Evolutionary conservation across 2,888 invertebrate species (phyloP), one percentile per base, ranked within the genome.

Genomic region (Silvanus unidentatus): DNA sequence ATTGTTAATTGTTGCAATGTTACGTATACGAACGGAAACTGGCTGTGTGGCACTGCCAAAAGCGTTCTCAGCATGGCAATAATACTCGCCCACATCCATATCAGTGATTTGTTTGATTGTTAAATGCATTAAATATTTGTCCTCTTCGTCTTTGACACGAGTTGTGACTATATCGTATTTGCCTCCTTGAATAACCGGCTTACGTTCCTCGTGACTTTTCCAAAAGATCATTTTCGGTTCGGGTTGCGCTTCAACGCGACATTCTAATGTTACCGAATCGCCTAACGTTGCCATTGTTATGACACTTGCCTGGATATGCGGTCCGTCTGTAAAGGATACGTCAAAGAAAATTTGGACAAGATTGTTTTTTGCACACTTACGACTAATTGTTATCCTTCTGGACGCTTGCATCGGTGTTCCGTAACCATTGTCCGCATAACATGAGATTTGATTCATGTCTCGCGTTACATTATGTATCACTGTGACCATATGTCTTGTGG

Each of bases 371-470:
- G 5, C 4, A 3, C 30, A 77, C 88, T 82, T 71, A 90, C 89
- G 86, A 61, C 86, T 88, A 42, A 91, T 88, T 47, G 82, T 83
- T 46, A 91, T 85, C 65, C 82, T 83, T 53, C 84, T 77, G 0
- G 87, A 84, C 0, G 89, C 85, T 68, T 90, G 88, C 84, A 88
- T 88, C 1, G 90, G 89, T 0, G 87, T 86, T 0, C 90, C 90
- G 62, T 87, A 88, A 1, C 89, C 90, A 63, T 91, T 91, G 72
- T 90, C 89, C 0, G 88, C 90, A 70, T 88, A 89, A 68, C 91
- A 91, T 0, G 88, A 86, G 50, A 91, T 85, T 67, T 87, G 84
- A 63, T 87, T 83, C 88, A 89, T 89, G 67, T 88, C 88, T 1
- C 85, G 76, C 0, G 88, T 87, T 9, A 91, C 85, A 67, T 90